These are phyloP conservation scores for Eonycteris spelaea DNA, from an alignment of 2,113 vertebrate genomes.

Conservation along the genomic window DNA sequence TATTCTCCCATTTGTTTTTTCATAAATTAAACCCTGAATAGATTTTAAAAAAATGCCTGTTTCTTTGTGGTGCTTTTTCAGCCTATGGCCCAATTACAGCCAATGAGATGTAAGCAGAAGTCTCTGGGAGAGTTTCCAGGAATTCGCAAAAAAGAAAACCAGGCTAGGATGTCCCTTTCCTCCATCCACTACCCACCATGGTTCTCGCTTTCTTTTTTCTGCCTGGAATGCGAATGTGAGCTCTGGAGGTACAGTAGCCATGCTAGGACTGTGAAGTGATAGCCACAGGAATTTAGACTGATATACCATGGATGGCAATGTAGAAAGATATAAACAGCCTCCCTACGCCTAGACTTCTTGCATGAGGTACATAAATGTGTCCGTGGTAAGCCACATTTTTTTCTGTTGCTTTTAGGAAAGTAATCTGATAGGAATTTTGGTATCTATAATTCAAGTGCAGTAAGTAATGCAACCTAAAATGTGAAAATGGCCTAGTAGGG, in stretches of 20 bases:
- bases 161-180: background rate
- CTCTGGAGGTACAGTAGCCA: background rate
- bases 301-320: too few relatives aligned
- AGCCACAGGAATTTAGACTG: background rate
- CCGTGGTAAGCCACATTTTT: background rate
- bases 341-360: background rate
- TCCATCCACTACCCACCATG: background rate
- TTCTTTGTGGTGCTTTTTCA: background rate
- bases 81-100: background rate
- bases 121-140: background rate
- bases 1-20: background rate
- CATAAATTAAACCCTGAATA: background rate
- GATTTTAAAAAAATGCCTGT: background rate
- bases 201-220: background rate
- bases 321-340: background rate
- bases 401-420: background rate
- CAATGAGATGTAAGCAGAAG: background rate
- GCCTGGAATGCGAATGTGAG: background rate
- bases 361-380: background rate
- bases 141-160: background rate
- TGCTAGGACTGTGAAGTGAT: background rate
- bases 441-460: background rate
- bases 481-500: background rate
- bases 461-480: background rate
- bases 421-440: background rate